phyloP scores from a whole-genome alignment of 2,797 vertebrate species.

The Yasuhikotakia modesta region DNA sequence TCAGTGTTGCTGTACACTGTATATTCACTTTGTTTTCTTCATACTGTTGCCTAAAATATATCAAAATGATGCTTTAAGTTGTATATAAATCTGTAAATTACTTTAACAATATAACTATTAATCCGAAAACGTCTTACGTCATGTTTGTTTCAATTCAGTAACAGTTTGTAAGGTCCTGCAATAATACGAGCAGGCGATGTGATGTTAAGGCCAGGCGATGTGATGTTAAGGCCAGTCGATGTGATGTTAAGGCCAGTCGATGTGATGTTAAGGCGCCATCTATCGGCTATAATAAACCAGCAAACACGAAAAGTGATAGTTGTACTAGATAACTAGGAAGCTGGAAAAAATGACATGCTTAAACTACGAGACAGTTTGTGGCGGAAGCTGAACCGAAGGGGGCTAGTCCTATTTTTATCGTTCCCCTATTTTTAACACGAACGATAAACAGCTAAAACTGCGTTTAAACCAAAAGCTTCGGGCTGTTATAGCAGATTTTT shows the following conservation, averaged over 20 bases:
- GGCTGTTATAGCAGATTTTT: neutral
- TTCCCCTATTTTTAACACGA: neutral
- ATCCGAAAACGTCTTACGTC: no score
- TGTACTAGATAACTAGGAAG: constrained; percentile 16
- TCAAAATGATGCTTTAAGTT: neutral
- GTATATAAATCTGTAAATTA: neutral
- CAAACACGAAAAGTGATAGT: neutral
- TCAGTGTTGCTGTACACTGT: no score
- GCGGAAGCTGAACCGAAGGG: neutral
- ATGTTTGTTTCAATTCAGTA: no score
- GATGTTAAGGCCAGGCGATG: constrained; percentile 6
- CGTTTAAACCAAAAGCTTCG: neutral
- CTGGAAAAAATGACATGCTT: neutral
- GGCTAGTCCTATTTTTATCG: neutral
- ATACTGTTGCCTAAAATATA: neutral
- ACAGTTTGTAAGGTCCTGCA: no score
- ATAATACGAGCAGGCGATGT: neutral
- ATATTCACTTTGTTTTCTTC: neutral
- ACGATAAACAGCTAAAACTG: constrained; percentile 17
- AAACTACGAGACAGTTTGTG: neutral
- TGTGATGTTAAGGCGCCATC: constrained; percentile 34
- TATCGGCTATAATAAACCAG: constrained; percentile 1
- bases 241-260: constrained; percentile 2
- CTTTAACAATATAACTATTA: no score
- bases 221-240: constrained; percentile 8